Percentiles rank a stretch among this genome's conserved stretches.
Evolutionary conservation across 1,140 invertebrate species (phyloP).

Genomic region (Papilio machaon): DNA sequence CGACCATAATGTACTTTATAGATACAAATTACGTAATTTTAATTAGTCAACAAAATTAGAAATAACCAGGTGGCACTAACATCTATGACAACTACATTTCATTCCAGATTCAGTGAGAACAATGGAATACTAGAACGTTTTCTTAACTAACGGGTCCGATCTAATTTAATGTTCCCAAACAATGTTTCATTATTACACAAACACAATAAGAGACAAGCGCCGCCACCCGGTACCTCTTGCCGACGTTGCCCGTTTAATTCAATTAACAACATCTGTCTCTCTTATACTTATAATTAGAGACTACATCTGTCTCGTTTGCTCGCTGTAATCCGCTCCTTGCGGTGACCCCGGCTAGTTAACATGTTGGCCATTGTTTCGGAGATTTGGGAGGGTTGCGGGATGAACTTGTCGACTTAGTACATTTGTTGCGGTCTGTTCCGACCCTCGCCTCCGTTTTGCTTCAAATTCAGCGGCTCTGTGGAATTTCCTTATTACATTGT

Average conservation of each 20-base stretch:
- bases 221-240: slow-evolving; percentile 14
- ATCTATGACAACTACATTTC: not conserved
- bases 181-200: slow-evolving; percentile 36
- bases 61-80: not conserved
- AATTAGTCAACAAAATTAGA: not conserved
- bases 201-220: slow-evolving; percentile 36
- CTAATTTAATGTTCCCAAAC: slow-evolving; percentile 32
- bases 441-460: not conserved
- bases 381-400: slow-evolving; percentile 46
- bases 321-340: slow-evolving; percentile 56
- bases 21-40: too few relatives aligned
- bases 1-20: too few relatives aligned
- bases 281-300: not conserved
- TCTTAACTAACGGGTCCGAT: not conserved
- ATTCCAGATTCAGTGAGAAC: not conserved
- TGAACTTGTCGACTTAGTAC: slow-evolving; percentile 51
- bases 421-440: slow-evolving; percentile 47
- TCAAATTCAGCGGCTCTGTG: not conserved
- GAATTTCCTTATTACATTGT: slow-evolving; percentile 27
- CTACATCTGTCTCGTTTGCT: slow-evolving; percentile 35
- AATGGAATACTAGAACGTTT: not conserved
- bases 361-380: slow-evolving; percentile 56
- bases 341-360: slow-evolving; percentile 63
- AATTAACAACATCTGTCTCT: slow-evolving; percentile 47
- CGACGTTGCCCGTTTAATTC: slow-evolving; percentile 41